A percentile compares a stretch with the other conserved stretches of the same genome.
Evolutionary conservation across 1,140 invertebrate genomes (phyloP).

Genomic region (Calliopsis andreniformis): DNA sequence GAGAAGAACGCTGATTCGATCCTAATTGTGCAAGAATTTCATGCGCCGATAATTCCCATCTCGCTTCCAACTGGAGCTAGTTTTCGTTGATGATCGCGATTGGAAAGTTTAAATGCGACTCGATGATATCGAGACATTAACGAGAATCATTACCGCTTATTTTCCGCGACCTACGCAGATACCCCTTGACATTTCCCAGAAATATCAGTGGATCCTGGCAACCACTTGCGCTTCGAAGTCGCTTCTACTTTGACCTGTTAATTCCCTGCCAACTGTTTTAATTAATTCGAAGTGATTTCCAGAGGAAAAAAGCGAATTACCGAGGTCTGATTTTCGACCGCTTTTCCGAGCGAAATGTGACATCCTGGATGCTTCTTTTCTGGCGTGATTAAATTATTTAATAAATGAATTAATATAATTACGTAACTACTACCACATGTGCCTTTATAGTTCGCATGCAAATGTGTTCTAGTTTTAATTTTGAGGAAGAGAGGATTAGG

Average conservation of each 20-base stretch:
- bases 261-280: not conserved
- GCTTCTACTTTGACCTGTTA: not conserved
- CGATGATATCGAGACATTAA: not conserved
- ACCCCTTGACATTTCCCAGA: constrained; percentile 25
- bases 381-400: too few species aligned
- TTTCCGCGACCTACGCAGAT: constrained; percentile 12
- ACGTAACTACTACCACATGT: too few species aligned
- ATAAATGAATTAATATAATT: too few species aligned
- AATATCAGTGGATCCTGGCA: not conserved
- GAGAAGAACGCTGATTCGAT: not conserved
- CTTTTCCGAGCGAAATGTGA: not conserved
- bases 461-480: too few species aligned
- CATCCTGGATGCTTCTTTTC: too few species aligned
- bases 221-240: not conserved
- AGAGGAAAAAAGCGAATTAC: not conserved
- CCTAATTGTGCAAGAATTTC: not conserved
- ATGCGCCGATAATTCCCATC: not conserved
- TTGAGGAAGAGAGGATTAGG: too few species aligned
- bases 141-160: constrained; percentile 5
- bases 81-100: not conserved
- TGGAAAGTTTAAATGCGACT: not conserved
- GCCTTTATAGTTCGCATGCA: too few species aligned
- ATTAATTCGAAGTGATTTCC: constrained; percentile 5
- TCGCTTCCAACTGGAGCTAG: not conserved
- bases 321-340: not conserved